Percentiles rank a stretch among this genome's conserved stretches.
phyloP scores from a whole-genome alignment of 2,888 invertebrate genomes.

The Drosophila lutescens region DNA sequence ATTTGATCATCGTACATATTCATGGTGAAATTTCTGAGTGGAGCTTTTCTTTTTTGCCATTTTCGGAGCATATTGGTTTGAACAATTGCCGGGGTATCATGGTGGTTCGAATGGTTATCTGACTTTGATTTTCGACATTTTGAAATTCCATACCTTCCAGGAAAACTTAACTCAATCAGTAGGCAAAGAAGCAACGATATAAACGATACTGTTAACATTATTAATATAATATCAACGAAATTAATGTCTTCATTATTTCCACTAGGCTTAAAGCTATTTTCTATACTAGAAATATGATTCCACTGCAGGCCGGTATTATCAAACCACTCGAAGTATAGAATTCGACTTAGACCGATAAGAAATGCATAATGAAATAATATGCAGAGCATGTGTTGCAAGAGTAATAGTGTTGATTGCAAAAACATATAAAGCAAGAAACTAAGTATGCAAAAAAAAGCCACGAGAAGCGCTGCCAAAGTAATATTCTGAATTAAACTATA shows the following conservation, averaged over 20 bases:
- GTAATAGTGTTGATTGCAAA: background rate
- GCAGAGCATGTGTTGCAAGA: background rate
- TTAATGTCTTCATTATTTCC: background rate
- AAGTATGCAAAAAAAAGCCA: background rate
- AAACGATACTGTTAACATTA: background rate
- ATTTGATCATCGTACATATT: conserved; percentile 2
- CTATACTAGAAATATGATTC: background rate
- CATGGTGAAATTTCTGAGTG: background rate
- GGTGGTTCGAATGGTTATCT: background rate
- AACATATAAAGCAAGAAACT: background rate
- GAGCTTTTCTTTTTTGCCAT: background rate
- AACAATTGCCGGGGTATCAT: background rate
- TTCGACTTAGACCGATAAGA: background rate
- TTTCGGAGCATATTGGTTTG: background rate
- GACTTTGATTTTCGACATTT: background rate
- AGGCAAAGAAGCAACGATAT: background rate
- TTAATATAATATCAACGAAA: background rate
- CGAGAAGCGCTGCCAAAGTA: background rate
- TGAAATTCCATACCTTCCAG: background rate
- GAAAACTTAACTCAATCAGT: background rate
- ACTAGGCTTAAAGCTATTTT: background rate
- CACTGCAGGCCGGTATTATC: conserved; percentile 2
- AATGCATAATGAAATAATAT: background rate
- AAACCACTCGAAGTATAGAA: background rate
- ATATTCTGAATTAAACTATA: background rate